Conservation (phyloP, 2,113 vertebrate genomes). For the Trachemys scripta region DNA sequence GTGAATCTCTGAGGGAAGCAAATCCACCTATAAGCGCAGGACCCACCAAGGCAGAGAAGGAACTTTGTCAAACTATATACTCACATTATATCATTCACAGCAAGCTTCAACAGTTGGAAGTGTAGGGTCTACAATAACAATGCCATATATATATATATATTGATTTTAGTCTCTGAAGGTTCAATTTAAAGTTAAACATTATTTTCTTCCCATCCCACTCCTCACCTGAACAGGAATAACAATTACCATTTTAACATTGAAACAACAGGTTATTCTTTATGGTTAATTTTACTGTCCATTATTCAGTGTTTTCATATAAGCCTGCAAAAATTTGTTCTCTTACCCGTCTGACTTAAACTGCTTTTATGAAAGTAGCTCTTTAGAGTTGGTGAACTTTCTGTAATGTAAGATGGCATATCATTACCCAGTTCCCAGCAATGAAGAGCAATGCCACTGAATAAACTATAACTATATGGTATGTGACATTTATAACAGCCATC, state of each 20-base stretch:
- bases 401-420: slow-evolving; percentile 47
- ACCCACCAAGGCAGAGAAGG: no score
- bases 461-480: slow-evolving; percentile 61
- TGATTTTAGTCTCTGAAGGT: slow-evolving; percentile 7
- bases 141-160: not conserved
- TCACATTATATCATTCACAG: not conserved
- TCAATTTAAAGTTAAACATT: not conserved
- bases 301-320: slow-evolving; percentile 9
- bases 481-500: slow-evolving; percentile 71
- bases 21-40: no score
- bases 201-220: slow-evolving; percentile 15
- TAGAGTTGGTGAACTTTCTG: slow-evolving; percentile 50
- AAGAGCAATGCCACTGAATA: slow-evolving; percentile 52
- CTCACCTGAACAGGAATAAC: not conserved
- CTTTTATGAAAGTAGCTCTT: slow-evolving; percentile 34
- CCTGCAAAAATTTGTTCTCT: not conserved
- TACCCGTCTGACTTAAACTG: slow-evolving; percentile 28
- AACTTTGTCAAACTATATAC: not conserved
- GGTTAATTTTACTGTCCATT: not conserved
- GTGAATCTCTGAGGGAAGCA: no score
- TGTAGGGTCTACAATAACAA: not conserved
- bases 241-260: slow-evolving; percentile 27
- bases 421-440: slow-evolving; percentile 56
- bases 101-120: not conserved
- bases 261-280: not conserved